Evolutionary conservation across 1,140 invertebrate species (phyloP), one percentile per base, ranked within the genome.

Genomic region (Chlorops oryzae): DNA sequence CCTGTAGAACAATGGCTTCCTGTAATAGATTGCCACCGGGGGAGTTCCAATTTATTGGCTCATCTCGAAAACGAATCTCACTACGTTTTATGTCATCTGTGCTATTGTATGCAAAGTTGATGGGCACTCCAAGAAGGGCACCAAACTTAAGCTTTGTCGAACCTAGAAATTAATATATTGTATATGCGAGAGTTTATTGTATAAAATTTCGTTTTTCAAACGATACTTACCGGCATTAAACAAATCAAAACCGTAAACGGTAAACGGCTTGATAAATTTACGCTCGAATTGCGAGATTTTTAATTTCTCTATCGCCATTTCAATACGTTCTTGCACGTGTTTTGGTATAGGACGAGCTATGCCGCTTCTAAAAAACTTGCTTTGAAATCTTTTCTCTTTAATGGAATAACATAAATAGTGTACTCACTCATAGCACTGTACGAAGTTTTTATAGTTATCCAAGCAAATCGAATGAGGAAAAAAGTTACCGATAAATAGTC

Each of bases 1-100:
- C 81, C 9, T 83, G 81, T 2, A 91, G 58, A 2, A 87, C 62
- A 13, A 90, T 56, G 2, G 86, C 79, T 3, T 85, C 63, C 24
- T 82, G 59, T 13, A 91, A 73, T 32, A 78, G 58, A 55, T 78
- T 69, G 0, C 82, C 85, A 39, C 74, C 73, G 46, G 80, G 75
- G 2, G 79, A 74, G 23, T 68, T 73, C 81, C 84, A 85, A 53
- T 83, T 69, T 12, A 88, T 62, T 39, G 61, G 62, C 55, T 81
- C 73, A 51, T 62, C 58, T n/a, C 59, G 67, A 51, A 84, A 75
- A 40, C 69, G 62, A 22, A 84, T 77, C n/a, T 76, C 68, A 1
- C 62, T 48, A 37, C 63, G 71, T 40, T 82, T 74, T 5, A 85
- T 64, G 17, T 77, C 73, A 0, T 59, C 47, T 6, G 58, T 21